Evolutionary conservation across 2,797 vertebrate species (phyloP).

Genomic region (Melanotaenia pygmaea): DNA sequence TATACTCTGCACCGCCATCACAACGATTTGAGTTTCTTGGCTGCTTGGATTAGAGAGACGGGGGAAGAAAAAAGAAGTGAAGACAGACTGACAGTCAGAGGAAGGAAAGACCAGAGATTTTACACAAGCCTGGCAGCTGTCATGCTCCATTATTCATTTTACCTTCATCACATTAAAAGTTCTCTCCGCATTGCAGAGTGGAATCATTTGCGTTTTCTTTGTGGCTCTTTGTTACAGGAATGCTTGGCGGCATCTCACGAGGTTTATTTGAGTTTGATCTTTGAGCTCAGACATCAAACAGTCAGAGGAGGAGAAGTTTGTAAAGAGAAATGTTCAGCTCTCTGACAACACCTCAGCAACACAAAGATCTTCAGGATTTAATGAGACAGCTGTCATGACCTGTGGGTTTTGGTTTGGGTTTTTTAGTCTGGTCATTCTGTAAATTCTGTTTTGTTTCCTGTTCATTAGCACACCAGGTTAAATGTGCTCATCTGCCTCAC

Average conservation of each 20-base stretch:
- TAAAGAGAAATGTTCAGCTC: too few species aligned
- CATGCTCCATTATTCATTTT: conserved; percentile 33
- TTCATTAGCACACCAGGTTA: too few species aligned
- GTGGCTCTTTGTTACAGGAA: conserved; percentile 28
- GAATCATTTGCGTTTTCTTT: conserved; percentile 43
- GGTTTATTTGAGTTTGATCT: conserved; percentile 40
- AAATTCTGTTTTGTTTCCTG: too few species aligned
- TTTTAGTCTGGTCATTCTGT: too few species aligned
- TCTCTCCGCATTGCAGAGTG: conserved; percentile 25
- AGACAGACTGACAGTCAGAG: conserved; percentile 18
- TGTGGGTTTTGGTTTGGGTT: too few species aligned
- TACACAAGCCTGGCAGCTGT: conserved; percentile 19
- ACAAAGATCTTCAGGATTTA: too few species aligned
- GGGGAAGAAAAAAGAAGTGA: not conserved
- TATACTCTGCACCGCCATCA: conserved; percentile 24
- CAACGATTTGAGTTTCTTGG: conserved; percentile 41
- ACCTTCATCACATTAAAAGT: conserved; percentile 20
- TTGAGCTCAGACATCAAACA: conserved; percentile 30
- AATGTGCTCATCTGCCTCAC: too few species aligned
- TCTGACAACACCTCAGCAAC: too few species aligned
- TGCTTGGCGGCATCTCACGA: conserved; percentile 37
- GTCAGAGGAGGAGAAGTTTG: not conserved
- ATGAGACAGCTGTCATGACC: too few species aligned
- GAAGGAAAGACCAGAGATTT: conserved; percentile 18
- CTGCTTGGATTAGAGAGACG: conserved; percentile 16